phyloP scores from a whole-genome alignment of 2,888 invertebrate genomes.

The Bellardia pandia region DNA sequence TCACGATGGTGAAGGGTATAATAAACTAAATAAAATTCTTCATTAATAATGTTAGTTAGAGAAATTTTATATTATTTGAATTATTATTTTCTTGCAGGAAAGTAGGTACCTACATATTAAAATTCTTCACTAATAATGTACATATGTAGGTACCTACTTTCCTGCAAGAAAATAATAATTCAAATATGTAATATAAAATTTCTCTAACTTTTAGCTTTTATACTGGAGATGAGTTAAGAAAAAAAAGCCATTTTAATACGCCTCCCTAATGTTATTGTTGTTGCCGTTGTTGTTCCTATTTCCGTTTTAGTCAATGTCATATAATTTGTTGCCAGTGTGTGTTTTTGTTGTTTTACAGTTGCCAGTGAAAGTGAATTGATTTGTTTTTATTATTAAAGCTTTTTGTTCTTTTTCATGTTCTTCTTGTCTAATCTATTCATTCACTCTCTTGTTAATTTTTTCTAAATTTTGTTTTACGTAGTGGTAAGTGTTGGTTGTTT shows the following conservation, averaged over 20 bases:
- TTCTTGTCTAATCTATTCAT: constrained; percentile 53
- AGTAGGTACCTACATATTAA: too few relatives aligned
- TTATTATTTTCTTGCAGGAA: too few relatives aligned
- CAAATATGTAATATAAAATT: neutral
- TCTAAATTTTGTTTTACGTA: constrained; percentile 28
- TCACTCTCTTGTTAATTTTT: constrained; percentile 53
- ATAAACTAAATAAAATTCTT: too few relatives aligned
- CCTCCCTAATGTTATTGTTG: neutral
- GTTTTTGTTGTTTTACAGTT: constrained; percentile 41
- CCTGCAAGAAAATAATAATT: too few relatives aligned
- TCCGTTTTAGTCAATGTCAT: constrained; percentile 60
- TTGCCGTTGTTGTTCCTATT: constrained; percentile 10
- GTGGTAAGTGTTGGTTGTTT: neutral
- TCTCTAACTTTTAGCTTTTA: neutral
- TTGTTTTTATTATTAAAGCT: constrained; percentile 48
- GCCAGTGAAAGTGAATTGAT: constrained; percentile 72
- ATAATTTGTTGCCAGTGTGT: constrained; percentile 8
- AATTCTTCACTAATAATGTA: too few relatives aligned
- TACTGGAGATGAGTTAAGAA: neutral
- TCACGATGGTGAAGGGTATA: too few relatives aligned
- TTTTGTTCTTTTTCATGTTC: constrained; percentile 41
- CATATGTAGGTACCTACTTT: too few relatives aligned
- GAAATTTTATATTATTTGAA: too few relatives aligned
- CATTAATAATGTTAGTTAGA: too few relatives aligned
- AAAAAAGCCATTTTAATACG: constrained; percentile 10